Base-by-base conservation (phyloP, 2,888 invertebrate genomes). In the Meghimatium bilineatum region DNA sequence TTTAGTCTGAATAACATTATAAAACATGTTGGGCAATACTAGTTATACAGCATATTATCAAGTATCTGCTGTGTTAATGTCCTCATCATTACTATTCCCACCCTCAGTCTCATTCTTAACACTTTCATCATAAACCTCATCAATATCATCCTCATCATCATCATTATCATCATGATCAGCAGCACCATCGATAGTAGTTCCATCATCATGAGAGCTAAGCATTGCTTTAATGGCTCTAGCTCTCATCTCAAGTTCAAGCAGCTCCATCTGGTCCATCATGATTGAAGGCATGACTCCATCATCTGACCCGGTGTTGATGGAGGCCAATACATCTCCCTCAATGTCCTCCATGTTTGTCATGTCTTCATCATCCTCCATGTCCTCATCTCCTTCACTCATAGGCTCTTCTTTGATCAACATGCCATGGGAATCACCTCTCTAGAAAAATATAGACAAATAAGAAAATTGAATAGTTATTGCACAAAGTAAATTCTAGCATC, bases 221-320 rank as follows among this genome's bases (percentile, higher is more conserved):
- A 95, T 93, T 49, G 95, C 95, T 88, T 95, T 94, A 86, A 95
- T 95, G 10, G 95, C 95, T 81, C 95, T 92, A 0, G 95, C 95
- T 88, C 95, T 93, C 95, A 95, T 95, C 91, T 95, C 95, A 77
- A 95, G 90, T 88, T 95, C 86, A 79, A 95, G 90, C 52, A 95
- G 92, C 90, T 95, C 95, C 86, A 95, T 92, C 88, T 91, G 91
- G 82, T 91, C 92, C 86, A 84, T 84, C 83, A 83, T 83, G 63
- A 83, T 83, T n/a, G 83, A 83, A 29, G 83, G 83, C 29, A 83
- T 36, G 14, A 83, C 83, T 6, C 80, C 84, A 23, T 74, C 84
- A 29, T 76, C 76, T 8, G 56, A 36, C n/a, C 49, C 56, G 20
- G 71, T 56, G n/a, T 66, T 49, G 80, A 80, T 71, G 49, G 75